These are phyloP conservation scores for Nematopogon swammerdamellus DNA, from an alignment of 2,888 invertebrate species.

Conservation along the genomic window DNA sequence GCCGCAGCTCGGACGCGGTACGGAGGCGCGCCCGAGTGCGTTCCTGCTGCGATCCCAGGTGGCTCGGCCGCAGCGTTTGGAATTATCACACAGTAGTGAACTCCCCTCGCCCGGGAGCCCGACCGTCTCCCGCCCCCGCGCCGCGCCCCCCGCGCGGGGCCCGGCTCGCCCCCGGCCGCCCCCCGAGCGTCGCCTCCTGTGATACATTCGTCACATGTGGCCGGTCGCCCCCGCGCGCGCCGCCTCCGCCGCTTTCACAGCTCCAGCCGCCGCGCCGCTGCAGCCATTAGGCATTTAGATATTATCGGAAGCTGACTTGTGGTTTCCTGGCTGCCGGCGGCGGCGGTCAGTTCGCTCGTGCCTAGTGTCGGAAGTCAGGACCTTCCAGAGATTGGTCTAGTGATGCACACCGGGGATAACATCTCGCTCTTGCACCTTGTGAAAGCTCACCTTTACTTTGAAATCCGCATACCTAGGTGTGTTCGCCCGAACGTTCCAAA, in stretches of 20 bases:
- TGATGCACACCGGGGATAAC: no score
- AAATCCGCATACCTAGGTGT: no score
- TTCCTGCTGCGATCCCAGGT: constrained; percentile 50
- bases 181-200: constrained; percentile 18
- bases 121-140: constrained; percentile 6
- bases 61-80: constrained; percentile 58
- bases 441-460: no score
- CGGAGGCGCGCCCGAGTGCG: constrained; percentile 21
- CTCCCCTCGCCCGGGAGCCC: constrained; percentile 21
- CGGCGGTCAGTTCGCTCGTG: constrained; percentile 11
- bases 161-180: constrained; percentile 21
- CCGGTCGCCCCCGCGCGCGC: constrained; percentile 17
- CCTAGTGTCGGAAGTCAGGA: no score
- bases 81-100: constrained; percentile 57
- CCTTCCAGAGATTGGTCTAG: no score
- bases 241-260: constrained; percentile 20
- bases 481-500: no score
- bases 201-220: constrained; percentile 53
- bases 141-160: constrained; percentile 11
- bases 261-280: constrained; percentile 40
- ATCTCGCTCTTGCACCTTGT: no score
- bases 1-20: not conserved
- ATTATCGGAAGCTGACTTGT: constrained; percentile 33
- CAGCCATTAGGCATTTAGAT: constrained; percentile 61
- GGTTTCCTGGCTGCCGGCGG: constrained; percentile 12